A percentile compares a stretch with the other conserved stretches of the same genome.
phyloP scores from a whole-genome alignment of 2,888 invertebrate species.

The Drosophila subquinaria region DNA sequence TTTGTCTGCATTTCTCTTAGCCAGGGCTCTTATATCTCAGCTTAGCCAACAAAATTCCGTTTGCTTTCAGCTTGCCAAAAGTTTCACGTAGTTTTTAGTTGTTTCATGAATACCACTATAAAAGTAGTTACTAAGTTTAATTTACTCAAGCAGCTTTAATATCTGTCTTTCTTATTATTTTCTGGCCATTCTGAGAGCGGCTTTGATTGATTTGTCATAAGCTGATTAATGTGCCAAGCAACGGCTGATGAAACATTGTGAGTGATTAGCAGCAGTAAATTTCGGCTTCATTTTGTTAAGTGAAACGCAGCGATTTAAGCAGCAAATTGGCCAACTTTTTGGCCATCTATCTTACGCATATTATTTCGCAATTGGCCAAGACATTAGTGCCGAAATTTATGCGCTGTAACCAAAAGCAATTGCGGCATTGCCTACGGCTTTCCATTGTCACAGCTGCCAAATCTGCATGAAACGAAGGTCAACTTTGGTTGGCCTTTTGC shows the following conservation, averaged over 20 bases:
- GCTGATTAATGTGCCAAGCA: constrained; percentile 61
- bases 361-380: constrained; percentile 46
- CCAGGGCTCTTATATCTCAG: constrained; percentile 17
- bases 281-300: constrained; percentile 23
- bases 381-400: constrained; percentile 45
- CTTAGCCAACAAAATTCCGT: constrained; percentile 2
- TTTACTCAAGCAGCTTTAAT: constrained; percentile 10
- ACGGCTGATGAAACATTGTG: constrained; percentile 5
- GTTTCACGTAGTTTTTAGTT: constrained; percentile 26
- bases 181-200: not conserved
- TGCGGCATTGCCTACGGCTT: constrained; percentile 19
- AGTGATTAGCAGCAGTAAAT: constrained; percentile 52
- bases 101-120: not conserved
- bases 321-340: constrained; percentile 21
- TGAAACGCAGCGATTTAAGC: constrained; percentile 19
- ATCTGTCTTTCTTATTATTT: not conserved
- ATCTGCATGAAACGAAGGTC: constrained; percentile 66
- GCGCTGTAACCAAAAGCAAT: constrained; percentile 19
- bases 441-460: constrained; percentile 43
- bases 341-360: constrained; percentile 51
- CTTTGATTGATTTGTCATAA: constrained; percentile 64
- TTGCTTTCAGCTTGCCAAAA: constrained; percentile 19
- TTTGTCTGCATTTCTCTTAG: constrained; percentile 15
- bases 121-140: constrained; percentile 15
- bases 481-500: constrained; percentile 24